Evolutionary conservation across 1,140 invertebrate species (phyloP).

Genomic region (Sarcophaga bullata): DNA sequence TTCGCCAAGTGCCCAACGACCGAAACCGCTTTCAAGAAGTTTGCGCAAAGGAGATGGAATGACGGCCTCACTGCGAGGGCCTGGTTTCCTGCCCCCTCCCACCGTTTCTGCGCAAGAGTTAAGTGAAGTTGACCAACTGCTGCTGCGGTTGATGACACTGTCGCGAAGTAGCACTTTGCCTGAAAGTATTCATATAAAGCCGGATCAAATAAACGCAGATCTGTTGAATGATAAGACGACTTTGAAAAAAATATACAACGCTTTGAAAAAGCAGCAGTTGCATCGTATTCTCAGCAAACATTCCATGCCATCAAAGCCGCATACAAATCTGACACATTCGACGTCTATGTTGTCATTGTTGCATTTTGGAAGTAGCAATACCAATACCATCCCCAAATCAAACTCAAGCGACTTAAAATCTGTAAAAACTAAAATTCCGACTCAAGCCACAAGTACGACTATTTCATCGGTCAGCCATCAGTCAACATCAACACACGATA

Average conservation of each 20-base stretch:
- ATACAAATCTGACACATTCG: slow-evolving; percentile 45
- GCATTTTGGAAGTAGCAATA: slow-evolving; percentile 37
- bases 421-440: neutral
- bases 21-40: neutral
- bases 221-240: slow-evolving; percentile 56
- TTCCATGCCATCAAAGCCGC: slow-evolving; percentile 50
- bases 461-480: neutral
- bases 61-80: neutral
- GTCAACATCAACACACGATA: neutral
- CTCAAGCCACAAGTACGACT: neutral
- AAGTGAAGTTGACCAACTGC: slow-evolving; percentile 33
- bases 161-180: slow-evolving; percentile 37
- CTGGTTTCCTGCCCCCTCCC: slow-evolving; percentile 9
- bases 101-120: neutral
- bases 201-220: slow-evolving; percentile 45
- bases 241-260: slow-evolving; percentile 57
- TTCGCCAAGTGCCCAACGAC: slow-evolving; percentile 56
- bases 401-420: too few relatives aligned
- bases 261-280: slow-evolving; percentile 59
- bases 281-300: slow-evolving; percentile 53
- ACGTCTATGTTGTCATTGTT: slow-evolving; percentile 51
- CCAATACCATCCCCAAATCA: neutral
- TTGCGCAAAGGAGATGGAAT: slow-evolving; percentile 8
- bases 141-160: slow-evolving; percentile 45
- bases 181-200: slow-evolving; percentile 34